A percentile compares a stretch with the other conserved stretches of the same genome.
Conservation (phyloP, 2,113 vertebrate genomes). For the Grallaria varia region DNA sequence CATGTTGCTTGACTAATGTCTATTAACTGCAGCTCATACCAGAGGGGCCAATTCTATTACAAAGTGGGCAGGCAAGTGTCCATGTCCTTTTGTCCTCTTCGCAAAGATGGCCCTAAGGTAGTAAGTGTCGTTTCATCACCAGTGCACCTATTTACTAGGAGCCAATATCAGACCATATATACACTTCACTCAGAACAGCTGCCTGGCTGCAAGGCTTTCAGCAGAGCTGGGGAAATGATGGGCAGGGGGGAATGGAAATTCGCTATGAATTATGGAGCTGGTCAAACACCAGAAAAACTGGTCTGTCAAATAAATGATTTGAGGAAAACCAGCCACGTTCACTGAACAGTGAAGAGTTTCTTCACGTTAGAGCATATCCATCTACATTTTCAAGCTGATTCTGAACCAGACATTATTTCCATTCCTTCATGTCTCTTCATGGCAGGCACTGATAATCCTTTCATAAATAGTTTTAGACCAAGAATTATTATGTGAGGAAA, state of each 20-base stretch:
- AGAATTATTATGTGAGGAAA: constrained; percentile 62
- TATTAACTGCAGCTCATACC: neutral
- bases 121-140: neutral
- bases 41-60: neutral
- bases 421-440: constrained; percentile 42
- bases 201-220: constrained; percentile 27
- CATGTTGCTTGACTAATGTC: neutral
- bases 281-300: constrained; percentile 33
- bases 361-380: neutral
- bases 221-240: constrained; percentile 11
- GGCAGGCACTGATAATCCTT: constrained; percentile 50
- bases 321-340: constrained; percentile 16
- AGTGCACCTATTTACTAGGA: neutral
- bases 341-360: constrained; percentile 39
- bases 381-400: constrained; percentile 45
- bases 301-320: constrained; percentile 41
- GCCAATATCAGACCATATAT: neutral
- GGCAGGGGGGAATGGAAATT: neutral
- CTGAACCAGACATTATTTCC: constrained; percentile 39
- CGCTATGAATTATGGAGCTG: constrained; percentile 30
- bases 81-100: neutral
- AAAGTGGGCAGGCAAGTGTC: neutral
- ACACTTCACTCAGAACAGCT: constrained; percentile 21
- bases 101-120: neutral
- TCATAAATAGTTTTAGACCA: constrained; percentile 52